Conservation (phyloP, 2,797 vertebrate genomes). For the Vireo griseus region DNA sequence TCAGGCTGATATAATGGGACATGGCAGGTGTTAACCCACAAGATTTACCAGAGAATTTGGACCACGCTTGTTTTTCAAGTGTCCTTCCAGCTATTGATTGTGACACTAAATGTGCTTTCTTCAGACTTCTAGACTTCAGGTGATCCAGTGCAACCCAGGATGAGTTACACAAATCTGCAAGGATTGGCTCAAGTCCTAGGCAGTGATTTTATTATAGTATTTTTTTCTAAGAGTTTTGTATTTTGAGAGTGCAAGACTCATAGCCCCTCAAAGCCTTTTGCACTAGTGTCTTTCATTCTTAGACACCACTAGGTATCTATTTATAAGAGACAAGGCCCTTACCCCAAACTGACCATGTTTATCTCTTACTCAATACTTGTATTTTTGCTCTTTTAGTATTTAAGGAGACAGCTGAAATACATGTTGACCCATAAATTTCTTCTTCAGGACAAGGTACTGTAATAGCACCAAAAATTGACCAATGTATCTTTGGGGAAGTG, state of each 20-base stretch:
- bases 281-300: not conserved
- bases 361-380: not conserved
- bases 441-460: not conserved
- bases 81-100: conserved; percentile 53
- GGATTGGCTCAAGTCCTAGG: not conserved
- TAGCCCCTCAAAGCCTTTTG: not conserved
- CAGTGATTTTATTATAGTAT: not conserved
- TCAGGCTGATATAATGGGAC: not conserved
- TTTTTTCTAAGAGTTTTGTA: not conserved
- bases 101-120: not conserved
- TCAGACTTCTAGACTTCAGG: not conserved
- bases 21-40: not conserved
- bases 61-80: not conserved
- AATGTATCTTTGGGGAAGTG: not conserved
- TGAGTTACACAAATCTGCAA: not conserved
- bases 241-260: not conserved
- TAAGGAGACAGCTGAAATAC: not conserved
- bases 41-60: not conserved
- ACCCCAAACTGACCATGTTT: not conserved
- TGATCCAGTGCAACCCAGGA: not conserved
- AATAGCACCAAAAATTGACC: not conserved
- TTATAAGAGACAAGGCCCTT: not conserved
- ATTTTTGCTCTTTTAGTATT: not conserved
- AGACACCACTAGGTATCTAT: not conserved
- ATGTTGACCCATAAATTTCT: not conserved